These are phyloP conservation scores for Salpingus planirostris DNA, from an alignment of 2,888 invertebrate genomes.

Conservation along the genomic window DNA sequence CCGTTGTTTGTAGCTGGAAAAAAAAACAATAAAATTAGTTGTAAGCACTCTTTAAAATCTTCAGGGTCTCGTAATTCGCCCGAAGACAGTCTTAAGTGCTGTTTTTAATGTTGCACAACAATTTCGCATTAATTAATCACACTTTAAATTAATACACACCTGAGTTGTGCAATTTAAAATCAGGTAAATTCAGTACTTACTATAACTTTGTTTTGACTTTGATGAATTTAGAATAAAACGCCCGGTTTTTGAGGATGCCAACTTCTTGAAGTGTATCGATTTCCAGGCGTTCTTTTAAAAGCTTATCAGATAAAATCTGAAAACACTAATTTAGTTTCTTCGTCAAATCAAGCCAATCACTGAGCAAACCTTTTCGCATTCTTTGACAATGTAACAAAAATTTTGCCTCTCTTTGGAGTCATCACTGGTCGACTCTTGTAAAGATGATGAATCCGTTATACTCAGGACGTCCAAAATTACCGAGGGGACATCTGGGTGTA, in stretches of 20 bases:
- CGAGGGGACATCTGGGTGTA: conserved; percentile 74
- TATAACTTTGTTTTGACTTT: conserved; percentile 97
- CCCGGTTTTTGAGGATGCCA: conserved; percentile 80
- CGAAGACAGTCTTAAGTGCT: no score
- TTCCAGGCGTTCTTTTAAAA: conserved; percentile 87
- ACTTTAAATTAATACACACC: no score
- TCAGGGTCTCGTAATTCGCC: no score
- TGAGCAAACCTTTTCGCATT: conserved; percentile 62
- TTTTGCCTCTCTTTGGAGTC: conserved; percentile 60
- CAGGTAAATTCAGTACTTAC: no score
- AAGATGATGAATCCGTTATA: conserved; percentile 76
- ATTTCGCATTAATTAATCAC: no score
- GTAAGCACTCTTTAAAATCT: no score
- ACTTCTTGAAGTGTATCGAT: conserved; percentile 89
- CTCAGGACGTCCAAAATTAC: conserved; percentile 77
- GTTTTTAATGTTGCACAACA: no score
- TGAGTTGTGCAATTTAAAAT: no score
- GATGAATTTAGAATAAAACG: conserved; percentile 90
- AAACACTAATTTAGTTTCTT: no score
- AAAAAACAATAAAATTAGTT: conserved; percentile 9
- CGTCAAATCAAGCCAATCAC: no score
- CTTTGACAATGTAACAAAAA: conserved; percentile 70
- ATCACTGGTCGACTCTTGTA: conserved; percentile 49
- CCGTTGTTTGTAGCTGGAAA: conserved; percentile 92
- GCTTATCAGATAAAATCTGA: conserved; percentile 66